Conservation (phyloP, 1,140 invertebrate species). For the Phenacoccus solenopsis region DNA sequence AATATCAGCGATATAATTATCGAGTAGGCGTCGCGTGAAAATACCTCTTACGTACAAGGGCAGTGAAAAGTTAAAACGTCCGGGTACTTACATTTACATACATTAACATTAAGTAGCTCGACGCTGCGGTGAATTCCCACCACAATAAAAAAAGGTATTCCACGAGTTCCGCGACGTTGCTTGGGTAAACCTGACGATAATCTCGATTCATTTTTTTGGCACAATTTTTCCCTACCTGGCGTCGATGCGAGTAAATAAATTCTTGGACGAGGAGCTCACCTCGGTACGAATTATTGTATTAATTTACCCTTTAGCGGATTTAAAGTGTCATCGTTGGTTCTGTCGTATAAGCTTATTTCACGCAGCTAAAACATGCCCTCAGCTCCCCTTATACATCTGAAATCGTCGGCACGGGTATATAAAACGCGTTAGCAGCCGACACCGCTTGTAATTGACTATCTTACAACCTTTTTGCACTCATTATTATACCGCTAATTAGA, state of each 20-base stretch:
- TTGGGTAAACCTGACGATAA: too few relatives aligned
- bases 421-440: background rate
- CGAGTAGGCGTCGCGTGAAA: background rate
- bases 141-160: too few relatives aligned
- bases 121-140: background rate
- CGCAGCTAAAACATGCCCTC: too few relatives aligned
- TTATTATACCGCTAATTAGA: background rate
- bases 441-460: background rate
- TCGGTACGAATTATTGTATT: too few relatives aligned
- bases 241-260: too few relatives aligned
- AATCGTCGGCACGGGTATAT: background rate
- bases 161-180: background rate
- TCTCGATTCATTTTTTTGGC: too few relatives aligned
- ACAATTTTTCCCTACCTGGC: too few relatives aligned
- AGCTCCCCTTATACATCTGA: too few relatives aligned
- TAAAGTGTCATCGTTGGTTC: too few relatives aligned
- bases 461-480: conserved; percentile 1
- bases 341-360: too few relatives aligned
- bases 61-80: background rate
- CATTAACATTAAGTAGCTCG: background rate
- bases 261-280: too few relatives aligned
- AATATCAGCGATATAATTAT: background rate
- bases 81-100: background rate
- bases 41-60: background rate
- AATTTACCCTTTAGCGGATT: too few relatives aligned